Conservation (phyloP, 2,888 invertebrate genomes). For the Buathra laborator region DNA sequence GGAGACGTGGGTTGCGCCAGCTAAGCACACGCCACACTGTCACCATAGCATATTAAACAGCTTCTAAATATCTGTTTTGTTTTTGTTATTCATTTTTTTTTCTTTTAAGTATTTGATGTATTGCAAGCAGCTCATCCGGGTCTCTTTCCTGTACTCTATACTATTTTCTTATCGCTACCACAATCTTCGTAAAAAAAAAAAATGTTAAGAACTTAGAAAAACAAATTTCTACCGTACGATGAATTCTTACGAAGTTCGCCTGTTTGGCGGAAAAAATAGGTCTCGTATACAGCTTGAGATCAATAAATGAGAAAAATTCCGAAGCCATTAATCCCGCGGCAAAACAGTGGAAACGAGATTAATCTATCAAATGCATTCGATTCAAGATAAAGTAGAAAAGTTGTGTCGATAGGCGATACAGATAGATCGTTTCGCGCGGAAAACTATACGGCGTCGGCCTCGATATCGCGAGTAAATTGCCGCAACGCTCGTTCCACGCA, state of each 20-base stretch:
- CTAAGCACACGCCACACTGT: conserved; percentile 75
- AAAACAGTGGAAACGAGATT: not conserved
- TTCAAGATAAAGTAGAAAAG: not conserved
- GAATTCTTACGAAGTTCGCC: too few species aligned
- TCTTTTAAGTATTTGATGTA: not conserved
- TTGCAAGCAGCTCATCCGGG: not conserved
- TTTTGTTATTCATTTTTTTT: not conserved
- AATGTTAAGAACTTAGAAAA: too few species aligned
- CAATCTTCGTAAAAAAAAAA: not conserved
- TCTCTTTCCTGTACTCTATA: not conserved
- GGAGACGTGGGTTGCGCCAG: conserved; percentile 86
- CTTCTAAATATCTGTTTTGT: conserved; percentile 77
- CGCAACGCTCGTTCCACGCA: conserved; percentile 1
- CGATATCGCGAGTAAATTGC: not conserved
- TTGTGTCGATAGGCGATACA: not conserved
- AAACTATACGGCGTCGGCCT: not conserved
- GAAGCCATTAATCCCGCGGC: not conserved
- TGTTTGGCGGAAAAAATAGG: too few species aligned
- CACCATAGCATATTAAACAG: conserved; percentile 79
- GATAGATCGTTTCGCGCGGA: not conserved
- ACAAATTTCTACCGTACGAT: too few species aligned
- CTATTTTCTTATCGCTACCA: not conserved
- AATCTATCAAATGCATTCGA: not conserved
- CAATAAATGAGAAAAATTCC: not conserved
- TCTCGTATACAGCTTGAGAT: too few species aligned